Conservation (phyloP, 2,113 vertebrate genomes). For the Anseranas semipalmata region DNA sequence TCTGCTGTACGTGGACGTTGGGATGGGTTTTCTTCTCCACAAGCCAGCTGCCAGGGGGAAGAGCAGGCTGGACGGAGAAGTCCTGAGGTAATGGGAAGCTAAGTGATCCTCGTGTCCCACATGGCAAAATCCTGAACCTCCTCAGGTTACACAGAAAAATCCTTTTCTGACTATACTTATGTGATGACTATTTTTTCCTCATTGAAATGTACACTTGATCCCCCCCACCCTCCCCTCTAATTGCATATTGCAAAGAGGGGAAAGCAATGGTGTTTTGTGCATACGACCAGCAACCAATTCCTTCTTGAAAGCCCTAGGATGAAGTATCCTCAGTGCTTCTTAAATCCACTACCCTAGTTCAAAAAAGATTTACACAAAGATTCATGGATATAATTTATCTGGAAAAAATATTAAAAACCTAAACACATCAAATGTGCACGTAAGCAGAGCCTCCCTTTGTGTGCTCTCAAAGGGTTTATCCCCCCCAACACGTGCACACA, state of each 20-base stretch:
- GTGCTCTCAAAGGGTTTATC: background rate
- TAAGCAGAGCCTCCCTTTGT: constrained; percentile 41
- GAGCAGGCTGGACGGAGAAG: background rate
- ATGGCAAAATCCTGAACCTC: background rate
- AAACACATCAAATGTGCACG: background rate
- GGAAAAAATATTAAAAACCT: background rate
- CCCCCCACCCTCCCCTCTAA: background rate
- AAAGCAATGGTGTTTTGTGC: constrained; percentile 19
- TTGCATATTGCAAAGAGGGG: background rate
- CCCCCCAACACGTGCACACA: background rate
- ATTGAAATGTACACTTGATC: background rate
- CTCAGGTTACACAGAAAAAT: background rate
- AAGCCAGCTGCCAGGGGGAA: background rate
- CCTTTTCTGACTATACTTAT: background rate
- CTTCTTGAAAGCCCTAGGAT: background rate
- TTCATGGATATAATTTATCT: background rate
- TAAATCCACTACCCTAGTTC: background rate
- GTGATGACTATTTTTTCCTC: background rate
- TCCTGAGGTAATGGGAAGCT: background rate
- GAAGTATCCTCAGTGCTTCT: background rate
- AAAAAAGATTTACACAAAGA: background rate
- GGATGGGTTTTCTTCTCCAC: background rate
- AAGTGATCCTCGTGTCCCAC: background rate
- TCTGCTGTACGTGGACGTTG: background rate
- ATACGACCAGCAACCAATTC: background rate